Evolutionary conservation across 2,113 vertebrate genomes (phyloP), one percentile per base, ranked within the genome.

Genomic region (Puffinus mauretanicus): DNA sequence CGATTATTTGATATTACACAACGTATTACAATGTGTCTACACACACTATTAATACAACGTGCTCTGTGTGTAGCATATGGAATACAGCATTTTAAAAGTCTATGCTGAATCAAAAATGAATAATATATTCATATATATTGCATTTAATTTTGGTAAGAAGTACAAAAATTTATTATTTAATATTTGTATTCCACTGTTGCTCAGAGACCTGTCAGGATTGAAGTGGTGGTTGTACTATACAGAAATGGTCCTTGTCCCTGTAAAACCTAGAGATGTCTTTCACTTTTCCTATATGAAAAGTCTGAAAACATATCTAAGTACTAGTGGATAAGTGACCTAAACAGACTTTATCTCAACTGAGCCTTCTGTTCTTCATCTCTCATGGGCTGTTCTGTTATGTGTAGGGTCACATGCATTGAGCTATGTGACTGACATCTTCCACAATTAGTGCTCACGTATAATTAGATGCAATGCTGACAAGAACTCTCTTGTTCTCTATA

Each of bases 381-480:
- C 11, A 1, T 72, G 65, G 11, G 69, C 30, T 95, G 27, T 80
- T 94, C 47, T 1, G 1, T 86, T 87, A 44, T 32, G 7, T 36
- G 73, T 86, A 86, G 4, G 6, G 84, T 94, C 81, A 65, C 30
- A 3, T 54, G 75, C 16, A 11, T 44, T 73, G 69, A 89, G 55
- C 61, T 71, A 21, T 47, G 29, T 77, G 86, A 71, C 65, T 80
- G 91, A 18, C 58, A 38, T 91, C 69, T 73, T 79, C 73, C 83
- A 81, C 76, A 86, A 55, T 90, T 90, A 89, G 64, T 51, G 66
- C 62, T 87, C 49, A 9, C 0, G 0, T 89, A 47, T 91, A 82
- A 96, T 93, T 93, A 88, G 93, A 86, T 90, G 75, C 66, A 77
- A 30, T 27, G 66, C 75, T 95, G 89, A 94, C 94, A 94, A 95